A percentile compares a stretch with the other conserved stretches of the same genome.
phyloP scores from a whole-genome alignment of 2,113 vertebrate species.

The Periophthalmus modestus region DNA sequence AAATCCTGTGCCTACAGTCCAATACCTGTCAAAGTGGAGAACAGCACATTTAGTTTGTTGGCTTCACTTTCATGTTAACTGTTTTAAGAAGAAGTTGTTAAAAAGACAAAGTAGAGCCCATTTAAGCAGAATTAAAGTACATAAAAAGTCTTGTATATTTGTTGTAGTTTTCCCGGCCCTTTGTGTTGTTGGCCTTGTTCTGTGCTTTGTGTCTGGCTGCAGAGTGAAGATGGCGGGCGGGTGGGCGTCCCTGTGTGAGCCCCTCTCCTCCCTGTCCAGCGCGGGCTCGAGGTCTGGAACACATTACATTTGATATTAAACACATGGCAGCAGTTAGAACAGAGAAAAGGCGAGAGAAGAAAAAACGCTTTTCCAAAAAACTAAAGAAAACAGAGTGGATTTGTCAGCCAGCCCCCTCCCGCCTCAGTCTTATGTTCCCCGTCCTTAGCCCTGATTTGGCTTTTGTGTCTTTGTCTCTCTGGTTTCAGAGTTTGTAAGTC shows the following conservation, averaged over 20 bases:
- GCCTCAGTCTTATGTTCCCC: conserved; percentile 14
- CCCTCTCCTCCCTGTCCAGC: conserved; percentile 63
- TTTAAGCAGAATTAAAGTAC: not conserved
- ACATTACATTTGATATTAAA: conserved; percentile 83
- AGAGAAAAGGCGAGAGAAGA: conserved; percentile 62
- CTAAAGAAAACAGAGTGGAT: conserved; percentile 72
- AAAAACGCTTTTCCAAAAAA: conserved; percentile 33
- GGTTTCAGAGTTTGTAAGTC: not conserved
- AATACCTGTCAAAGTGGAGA: too few relatives aligned
- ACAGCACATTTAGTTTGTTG: too few relatives aligned
- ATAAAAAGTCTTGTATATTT: not conserved
- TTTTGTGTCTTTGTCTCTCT: conserved; percentile 13
- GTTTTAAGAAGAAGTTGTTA: not conserved
- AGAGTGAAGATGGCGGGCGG: conserved; percentile 57
- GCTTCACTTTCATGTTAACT: not conserved
- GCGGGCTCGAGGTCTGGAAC: conserved; percentile 75
- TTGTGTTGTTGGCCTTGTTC: conserved; percentile 24
- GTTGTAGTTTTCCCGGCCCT: not conserved
- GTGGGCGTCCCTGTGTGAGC: conserved; percentile 47
- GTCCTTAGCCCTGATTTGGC: conserved; percentile 15
- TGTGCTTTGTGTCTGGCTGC: conserved; percentile 58
- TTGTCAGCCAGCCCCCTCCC: conserved; percentile 63
- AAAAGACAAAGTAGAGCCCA: not conserved
- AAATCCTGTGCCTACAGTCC: too few relatives aligned
- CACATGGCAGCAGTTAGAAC: conserved; percentile 82